A percentile compares a stretch with the other conserved stretches of the same genome.
These are phyloP conservation scores for Netelia inedita DNA, from an alignment of 2,888 invertebrate species.

Conservation along the genomic window DNA sequence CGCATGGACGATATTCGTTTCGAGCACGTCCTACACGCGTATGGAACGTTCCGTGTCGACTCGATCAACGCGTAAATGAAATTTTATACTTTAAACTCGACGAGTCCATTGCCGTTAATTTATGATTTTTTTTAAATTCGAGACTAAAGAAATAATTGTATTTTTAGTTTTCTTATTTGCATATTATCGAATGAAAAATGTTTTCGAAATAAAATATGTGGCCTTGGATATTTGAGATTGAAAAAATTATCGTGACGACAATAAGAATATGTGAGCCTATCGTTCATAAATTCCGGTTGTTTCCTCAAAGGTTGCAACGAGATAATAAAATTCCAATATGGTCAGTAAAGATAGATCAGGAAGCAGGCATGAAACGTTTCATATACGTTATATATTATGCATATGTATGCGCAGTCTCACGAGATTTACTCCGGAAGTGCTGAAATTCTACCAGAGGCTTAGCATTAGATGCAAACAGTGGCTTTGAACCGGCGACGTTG, in stretches of 20 bases:
- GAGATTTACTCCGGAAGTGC: conserved; percentile 38
- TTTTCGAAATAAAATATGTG: too few relatives aligned
- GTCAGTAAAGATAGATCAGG: neutral
- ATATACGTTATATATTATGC: neutral
- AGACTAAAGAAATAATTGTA: too few relatives aligned
- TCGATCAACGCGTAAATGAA: conserved; percentile 8
- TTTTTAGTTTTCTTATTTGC: too few relatives aligned
- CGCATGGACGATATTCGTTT: conserved; percentile 49
- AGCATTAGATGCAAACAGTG: conserved; percentile 30
- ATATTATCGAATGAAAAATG: too few relatives aligned
- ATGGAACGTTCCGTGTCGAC: neutral
- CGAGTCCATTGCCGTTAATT: neutral
- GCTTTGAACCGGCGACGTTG: conserved; percentile 45
- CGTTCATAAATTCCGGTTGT: too few relatives aligned
- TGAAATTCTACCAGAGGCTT: conserved; percentile 51
- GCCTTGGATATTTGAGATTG: neutral
- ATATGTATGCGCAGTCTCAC: neutral
- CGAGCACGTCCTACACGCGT: conserved; percentile 28
- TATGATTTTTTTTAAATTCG: neutral
- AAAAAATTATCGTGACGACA: neutral
- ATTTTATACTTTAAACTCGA: conserved; percentile 9
- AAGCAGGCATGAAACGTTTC: neutral
- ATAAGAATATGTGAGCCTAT: neutral
- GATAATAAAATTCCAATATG: neutral
- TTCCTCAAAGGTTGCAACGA: neutral